Evolutionary conservation across 1,140 invertebrate genomes (phyloP).

Genomic region (Drosophila serrata): DNA sequence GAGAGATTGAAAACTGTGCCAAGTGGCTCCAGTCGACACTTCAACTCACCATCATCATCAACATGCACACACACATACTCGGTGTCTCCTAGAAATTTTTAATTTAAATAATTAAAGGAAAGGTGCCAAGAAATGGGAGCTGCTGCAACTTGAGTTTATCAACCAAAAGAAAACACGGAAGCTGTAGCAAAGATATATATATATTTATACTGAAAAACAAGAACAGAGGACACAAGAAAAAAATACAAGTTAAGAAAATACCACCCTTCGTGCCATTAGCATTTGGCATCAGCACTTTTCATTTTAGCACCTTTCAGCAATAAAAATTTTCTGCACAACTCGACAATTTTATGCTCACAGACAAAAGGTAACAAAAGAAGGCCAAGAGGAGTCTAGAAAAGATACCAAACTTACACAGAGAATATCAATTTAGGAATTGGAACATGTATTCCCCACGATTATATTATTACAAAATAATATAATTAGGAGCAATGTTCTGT

Average conservation of each 20-base stretch:
- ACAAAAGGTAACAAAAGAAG: conserved; percentile 72
- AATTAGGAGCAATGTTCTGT: too few relatives aligned
- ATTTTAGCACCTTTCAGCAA: conserved; percentile 83
- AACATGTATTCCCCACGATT: not conserved
- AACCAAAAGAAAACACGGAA: conserved; percentile 19
- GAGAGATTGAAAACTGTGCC: conserved; percentile 79
- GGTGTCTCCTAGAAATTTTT: conserved; percentile 62
- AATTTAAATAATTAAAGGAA: conserved; percentile 82
- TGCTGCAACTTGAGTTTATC: conserved; percentile 22
- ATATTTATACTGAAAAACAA: not conserved
- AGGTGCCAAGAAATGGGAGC: conserved; percentile 33
- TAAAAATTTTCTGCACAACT: conserved; percentile 81
- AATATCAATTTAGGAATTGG: not conserved
- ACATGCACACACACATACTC: conserved; percentile 3
- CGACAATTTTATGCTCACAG: conserved; percentile 71
- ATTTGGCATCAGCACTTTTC: conserved; percentile 77
- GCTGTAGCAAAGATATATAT: not conserved
- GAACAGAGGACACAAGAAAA: not conserved
- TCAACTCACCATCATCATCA: conserved; percentile 22
- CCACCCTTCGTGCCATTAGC: conserved; percentile 37
- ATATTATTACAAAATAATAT: too few relatives aligned
- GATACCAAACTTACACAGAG: conserved; percentile 5
- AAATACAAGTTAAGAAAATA: conserved; percentile 9
- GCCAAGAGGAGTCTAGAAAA: conserved; percentile 5
- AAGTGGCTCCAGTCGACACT: conserved; percentile 62